Conservation (phyloP, 2,797 vertebrate genomes). For the Garrulus glandarius region DNA sequence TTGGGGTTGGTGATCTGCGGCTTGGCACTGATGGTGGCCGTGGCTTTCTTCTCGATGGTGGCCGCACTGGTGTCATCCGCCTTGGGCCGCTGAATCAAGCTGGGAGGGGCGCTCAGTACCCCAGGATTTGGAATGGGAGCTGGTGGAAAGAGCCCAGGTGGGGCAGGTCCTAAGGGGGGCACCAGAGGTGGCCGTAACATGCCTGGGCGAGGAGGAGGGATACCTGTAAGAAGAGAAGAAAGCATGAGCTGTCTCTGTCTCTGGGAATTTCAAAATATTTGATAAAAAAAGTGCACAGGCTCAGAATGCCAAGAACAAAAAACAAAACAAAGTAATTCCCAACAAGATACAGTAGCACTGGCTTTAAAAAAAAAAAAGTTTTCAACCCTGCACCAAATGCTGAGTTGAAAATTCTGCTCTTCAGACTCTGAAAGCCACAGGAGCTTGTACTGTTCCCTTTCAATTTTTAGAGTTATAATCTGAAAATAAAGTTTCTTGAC, state of each 20-base stretch:
- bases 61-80: conserved; percentile 80
- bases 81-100: conserved; percentile 87
- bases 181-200: conserved; percentile 85
- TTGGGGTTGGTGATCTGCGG: conserved; percentile 98
- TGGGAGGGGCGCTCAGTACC: conserved; percentile 93
- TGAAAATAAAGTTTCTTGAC: neutral
- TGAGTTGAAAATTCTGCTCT: neutral
- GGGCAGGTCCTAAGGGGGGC: conserved; percentile 82
- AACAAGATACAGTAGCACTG: neutral
- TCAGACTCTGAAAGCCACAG: neutral
- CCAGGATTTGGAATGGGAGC: conserved; percentile 86
- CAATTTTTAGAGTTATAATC: neutral
- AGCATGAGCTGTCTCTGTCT: neutral
- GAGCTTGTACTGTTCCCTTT: neutral
- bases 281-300: neutral
- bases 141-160: conserved; percentile 88
- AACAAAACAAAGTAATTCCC: neutral
- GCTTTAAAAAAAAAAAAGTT: neutral
- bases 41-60: conserved; percentile 96
- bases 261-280: neutral
- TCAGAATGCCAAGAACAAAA: neutral
- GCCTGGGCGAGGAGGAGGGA: conserved; percentile 91
- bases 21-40: conserved; percentile 96
- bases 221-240: conserved; percentile 73
- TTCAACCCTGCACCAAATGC: neutral